Evolutionary conservation across 2,113 vertebrate genomes (phyloP).

Genomic region (Salvelinus fontinalis): DNA sequence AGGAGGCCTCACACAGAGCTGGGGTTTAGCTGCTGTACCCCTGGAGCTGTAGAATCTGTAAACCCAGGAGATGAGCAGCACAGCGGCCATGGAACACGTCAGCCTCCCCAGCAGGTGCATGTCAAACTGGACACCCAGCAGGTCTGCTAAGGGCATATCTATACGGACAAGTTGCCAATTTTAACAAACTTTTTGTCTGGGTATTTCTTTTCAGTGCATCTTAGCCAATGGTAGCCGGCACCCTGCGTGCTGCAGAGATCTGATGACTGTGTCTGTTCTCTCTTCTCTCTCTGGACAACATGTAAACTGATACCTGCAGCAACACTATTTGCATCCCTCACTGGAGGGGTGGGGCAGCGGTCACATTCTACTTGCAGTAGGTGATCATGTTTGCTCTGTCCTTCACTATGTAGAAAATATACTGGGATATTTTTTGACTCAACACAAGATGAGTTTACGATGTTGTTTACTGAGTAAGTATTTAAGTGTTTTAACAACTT

Average conservation of each 20-base stretch:
- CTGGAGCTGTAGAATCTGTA: conserved; percentile 83
- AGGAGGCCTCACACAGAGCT: background rate
- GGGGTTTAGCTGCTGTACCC: background rate
- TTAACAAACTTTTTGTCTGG: conserved; percentile 48
- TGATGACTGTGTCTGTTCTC: conserved; percentile 65
- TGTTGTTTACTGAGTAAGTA: too few relatives aligned
- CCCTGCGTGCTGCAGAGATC: conserved; percentile 50
- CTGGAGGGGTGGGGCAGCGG: conserved; percentile 58
- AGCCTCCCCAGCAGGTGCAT: conserved; percentile 86
- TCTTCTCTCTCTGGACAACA: conserved; percentile 50
- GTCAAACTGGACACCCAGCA: conserved; percentile 74
- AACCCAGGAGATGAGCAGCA: conserved; percentile 80
- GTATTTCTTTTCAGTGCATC: conserved; percentile 43
- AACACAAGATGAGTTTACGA: too few relatives aligned
- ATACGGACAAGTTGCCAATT: background rate
- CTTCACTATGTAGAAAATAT: conserved; percentile 25
- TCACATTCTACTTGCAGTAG: conserved; percentile 49
- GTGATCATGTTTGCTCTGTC: conserved; percentile 19
- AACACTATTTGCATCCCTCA: conserved; percentile 73
- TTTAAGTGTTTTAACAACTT: background rate
- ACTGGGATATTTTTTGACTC: background rate
- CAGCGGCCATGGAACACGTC: conserved; percentile 75
- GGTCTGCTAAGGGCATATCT: conserved; percentile 70
- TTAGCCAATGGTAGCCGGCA: conserved; percentile 45
- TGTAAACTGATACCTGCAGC: conserved; percentile 63